phyloP scores from a whole-genome alignment of 2,113 vertebrate species.

The Siphamia tubifer region DNA sequence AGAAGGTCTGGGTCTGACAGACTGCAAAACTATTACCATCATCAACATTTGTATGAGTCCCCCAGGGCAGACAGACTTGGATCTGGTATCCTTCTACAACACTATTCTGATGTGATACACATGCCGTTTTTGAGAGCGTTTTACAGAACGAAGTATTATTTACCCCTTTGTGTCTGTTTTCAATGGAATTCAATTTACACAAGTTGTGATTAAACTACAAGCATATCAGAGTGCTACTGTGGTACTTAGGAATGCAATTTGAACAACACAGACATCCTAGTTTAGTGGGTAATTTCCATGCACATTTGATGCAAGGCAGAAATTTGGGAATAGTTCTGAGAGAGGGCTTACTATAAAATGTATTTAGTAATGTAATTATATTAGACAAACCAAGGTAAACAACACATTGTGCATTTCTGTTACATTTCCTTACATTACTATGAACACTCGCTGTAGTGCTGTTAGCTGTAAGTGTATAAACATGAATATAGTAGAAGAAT shows the following conservation, averaged over 20 bases:
- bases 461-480: too few species aligned
- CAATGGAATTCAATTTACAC: neutral
- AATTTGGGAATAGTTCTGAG: neutral
- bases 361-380: too few species aligned
- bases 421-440: too few species aligned
- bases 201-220: constrained; percentile 33
- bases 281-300: constrained; percentile 10
- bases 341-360: too few species aligned
- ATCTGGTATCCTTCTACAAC: neutral
- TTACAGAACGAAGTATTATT: constrained; percentile 13
- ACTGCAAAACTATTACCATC: constrained; percentile 8
- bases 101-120: neutral
- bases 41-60: constrained; percentile 16
- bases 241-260: neutral
- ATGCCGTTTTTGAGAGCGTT: neutral
- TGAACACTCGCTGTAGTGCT: too few species aligned
- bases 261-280: constrained; percentile 2
- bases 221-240: neutral
- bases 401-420: too few species aligned
- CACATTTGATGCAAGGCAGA: neutral
- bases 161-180: neutral
- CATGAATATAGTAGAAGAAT: too few species aligned
- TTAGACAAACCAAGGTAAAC: too few species aligned
- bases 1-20: neutral
- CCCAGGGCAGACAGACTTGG: neutral